Base-by-base conservation (phyloP, 2,113 vertebrate species). In the Pygoscelis antarcticus region DNA sequence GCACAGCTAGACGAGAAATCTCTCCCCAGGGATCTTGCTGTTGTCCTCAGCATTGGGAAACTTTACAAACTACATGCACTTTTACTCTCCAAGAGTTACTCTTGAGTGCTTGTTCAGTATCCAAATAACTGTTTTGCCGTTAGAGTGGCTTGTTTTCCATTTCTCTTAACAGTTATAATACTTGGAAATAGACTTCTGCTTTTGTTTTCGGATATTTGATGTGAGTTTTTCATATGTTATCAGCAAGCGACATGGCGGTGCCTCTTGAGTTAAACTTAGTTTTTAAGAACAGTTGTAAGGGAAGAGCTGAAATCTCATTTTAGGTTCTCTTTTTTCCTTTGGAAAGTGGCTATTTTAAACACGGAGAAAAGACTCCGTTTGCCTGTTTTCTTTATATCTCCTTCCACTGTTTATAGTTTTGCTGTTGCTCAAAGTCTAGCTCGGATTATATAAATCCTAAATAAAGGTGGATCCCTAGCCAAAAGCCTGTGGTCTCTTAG, bases 351-450 rank as follows among this genome's bases (percentile, higher is more conserved):
- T 87, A 7, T 69, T 96, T 89, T 74, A 77, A 82, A 91, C 49
- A 49, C 58, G 0, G 3, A 80, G 51, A 54, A 60, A 36, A 74
- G 47, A 3, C 46, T 89, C 61, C 64, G 5, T 76, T 79, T 84
- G 77, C 81, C 91, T 75, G 61, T 18, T 91, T 89, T 22, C 95
- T 72, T 85, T 94, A 13, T 65, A 92, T 91, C 86, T 83, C 32
- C 22, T 95, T 90, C 74, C 84, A 76, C 66, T 18, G 0, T 40
- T 89, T 26, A 47, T 26, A 74, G 64, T 75, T 79, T 30, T 69
- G 46, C 71, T 76, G 83, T 79, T 72, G 78, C 95, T 94, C 29
- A 1, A 76, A 90, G 77, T 38, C 57, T 23, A 49, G 40, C 38
- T 79, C 0, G 2, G 87, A 85, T 95, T 95, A 79, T 74, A 80